These are phyloP conservation scores for Xestia c-nigrum DNA, from an alignment of 2,888 invertebrate species.

Conservation along the genomic window DNA sequence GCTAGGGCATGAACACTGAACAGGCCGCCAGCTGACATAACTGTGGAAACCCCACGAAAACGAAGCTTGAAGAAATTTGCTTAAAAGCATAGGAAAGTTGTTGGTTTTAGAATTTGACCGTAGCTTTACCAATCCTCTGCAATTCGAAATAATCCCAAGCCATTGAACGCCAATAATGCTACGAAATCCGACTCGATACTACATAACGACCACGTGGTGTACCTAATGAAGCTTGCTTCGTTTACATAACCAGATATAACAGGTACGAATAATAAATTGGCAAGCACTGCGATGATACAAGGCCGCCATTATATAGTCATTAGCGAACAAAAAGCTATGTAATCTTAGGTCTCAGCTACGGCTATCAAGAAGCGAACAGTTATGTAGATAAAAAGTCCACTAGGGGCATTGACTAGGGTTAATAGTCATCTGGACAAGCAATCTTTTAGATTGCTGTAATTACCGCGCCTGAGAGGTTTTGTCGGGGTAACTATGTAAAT, in stretches of 20 bases:
- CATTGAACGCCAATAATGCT: conserved; percentile 15
- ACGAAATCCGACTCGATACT: conserved; percentile 15
- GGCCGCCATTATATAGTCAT: conserved; percentile 44
- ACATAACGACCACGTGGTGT: conserved; percentile 9
- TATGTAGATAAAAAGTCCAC: conserved; percentile 36
- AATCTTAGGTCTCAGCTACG: conserved; percentile 5
- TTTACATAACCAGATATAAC: conserved; percentile 27
- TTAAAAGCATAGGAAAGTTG: neutral
- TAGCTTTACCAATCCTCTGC: neutral
- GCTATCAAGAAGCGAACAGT: conserved; percentile 20
- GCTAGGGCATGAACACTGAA: neutral
- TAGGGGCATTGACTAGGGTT: conserved; percentile 23
- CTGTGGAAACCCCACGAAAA: neutral
- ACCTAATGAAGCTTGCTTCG: conserved; percentile 5
- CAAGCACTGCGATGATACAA: conserved; percentile 31
- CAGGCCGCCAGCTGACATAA: neutral
- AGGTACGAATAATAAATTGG: conserved; percentile 31
- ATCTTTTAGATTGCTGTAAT: conserved; percentile 42
- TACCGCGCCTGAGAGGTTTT: conserved; percentile 20
- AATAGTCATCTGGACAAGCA: conserved; percentile 24
- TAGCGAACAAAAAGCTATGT: conserved; percentile 25
- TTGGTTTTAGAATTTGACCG: neutral
- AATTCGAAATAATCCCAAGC: neutral
- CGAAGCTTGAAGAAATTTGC: neutral
- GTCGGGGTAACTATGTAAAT: neutral